phyloP scores from a whole-genome alignment of 2,888 invertebrate genomes.

The Aleiodes testaceus region DNA sequence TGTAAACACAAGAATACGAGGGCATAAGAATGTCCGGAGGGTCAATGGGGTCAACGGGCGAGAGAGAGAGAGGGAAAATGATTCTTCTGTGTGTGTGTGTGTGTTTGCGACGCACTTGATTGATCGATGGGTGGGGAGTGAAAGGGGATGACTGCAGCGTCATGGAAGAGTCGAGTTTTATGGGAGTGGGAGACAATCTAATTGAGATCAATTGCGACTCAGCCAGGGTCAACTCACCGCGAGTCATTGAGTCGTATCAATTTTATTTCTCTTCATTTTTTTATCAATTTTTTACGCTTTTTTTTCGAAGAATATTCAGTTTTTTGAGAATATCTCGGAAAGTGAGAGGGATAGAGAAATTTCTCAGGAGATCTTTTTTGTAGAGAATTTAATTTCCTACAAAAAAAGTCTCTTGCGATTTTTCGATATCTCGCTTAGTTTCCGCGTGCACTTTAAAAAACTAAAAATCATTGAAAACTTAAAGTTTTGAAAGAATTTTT shows the following conservation, averaged over 20 bases:
- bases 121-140: conserved; percentile 40
- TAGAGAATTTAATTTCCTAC: too few species aligned
- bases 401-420: too few species aligned
- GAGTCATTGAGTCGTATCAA: conserved; percentile 56
- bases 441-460: too few species aligned
- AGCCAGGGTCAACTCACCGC: conserved; percentile 68
- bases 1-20: not conserved
- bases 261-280: conserved; percentile 43
- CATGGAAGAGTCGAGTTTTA: conserved; percentile 23
- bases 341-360: not conserved
- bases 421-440: too few species aligned
- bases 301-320: not conserved
- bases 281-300: conserved; percentile 1
- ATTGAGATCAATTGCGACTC: conserved; percentile 71
- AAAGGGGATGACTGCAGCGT: conserved; percentile 41
- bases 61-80: conserved; percentile 34
- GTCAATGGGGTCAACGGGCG: conserved; percentile 34
- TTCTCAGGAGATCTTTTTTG: too few species aligned
- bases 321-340: not conserved
- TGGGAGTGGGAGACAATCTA: conserved; percentile 56
- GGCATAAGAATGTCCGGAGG: not conserved
- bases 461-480: too few species aligned
- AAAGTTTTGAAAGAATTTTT: not conserved
- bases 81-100: conserved; percentile 4
- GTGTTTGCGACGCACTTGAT: conserved; percentile 19